A percentile compares a stretch with the other conserved stretches of the same genome.
phyloP scores from a whole-genome alignment of 2,113 vertebrate genomes.

The Addax nasomaculatus region DNA sequence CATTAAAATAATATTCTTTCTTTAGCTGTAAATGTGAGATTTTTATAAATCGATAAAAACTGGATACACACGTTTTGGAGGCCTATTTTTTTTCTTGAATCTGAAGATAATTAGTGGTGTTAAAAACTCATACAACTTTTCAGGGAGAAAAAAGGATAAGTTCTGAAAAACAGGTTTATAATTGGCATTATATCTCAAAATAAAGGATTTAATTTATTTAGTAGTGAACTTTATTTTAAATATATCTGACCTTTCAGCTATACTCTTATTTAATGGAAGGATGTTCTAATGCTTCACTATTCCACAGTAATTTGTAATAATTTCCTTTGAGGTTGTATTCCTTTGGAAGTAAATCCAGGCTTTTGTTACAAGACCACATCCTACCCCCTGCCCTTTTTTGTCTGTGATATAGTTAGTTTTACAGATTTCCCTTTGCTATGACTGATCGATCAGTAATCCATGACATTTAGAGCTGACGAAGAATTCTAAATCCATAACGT shows the following conservation, averaged over 20 bases:
- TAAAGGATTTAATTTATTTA: background rate
- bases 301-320: background rate
- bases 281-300: background rate
- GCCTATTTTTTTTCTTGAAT: background rate
- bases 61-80: background rate
- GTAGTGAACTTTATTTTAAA: background rate
- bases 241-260: background rate
- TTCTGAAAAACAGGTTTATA: background rate
- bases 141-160: background rate
- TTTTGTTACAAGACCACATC: background rate
- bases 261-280: background rate
- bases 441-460: background rate
- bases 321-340: background rate
- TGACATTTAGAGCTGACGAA: background rate
- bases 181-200: background rate
- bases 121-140: background rate
- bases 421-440: background rate
- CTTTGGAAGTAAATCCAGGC: background rate
- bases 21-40: background rate
- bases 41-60: conserved; percentile 6
- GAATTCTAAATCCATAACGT: background rate
- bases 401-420: background rate
- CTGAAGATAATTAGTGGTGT: background rate
- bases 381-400: background rate
- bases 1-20: background rate